Evolutionary conservation across 2,888 invertebrate species (phyloP).

Genomic region (Schizaphis graminum): DNA sequence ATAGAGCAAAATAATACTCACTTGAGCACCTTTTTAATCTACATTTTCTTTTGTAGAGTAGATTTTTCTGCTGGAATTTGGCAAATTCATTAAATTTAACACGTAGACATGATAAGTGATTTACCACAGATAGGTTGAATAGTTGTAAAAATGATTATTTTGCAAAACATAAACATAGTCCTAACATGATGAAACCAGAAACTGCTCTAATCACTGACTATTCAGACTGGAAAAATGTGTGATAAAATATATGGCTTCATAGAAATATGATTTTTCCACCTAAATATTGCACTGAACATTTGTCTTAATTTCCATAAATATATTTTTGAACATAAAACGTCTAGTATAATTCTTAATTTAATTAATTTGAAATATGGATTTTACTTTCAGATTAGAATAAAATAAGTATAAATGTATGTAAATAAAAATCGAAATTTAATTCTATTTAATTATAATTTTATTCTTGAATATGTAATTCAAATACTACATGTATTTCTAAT

Average conservation of each 20-base stretch:
- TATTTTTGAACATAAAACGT: not conserved
- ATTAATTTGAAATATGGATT: not conserved
- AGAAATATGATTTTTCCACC: conserved; percentile 90
- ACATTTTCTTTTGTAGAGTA: conserved; percentile 85
- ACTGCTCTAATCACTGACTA: conserved; percentile 75
- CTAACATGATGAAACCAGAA: conserved; percentile 79
- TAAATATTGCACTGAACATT: conserved; percentile 77
- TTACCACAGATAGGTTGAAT: conserved; percentile 91
- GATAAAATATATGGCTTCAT: conserved; percentile 76
- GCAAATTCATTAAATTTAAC: conserved; percentile 85
- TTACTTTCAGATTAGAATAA: too few relatives aligned
- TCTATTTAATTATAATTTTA: not conserved
- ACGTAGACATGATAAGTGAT: conserved; percentile 89
- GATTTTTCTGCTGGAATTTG: conserved; percentile 96
- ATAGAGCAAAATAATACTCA: too few relatives aligned
- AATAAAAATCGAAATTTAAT: not conserved
- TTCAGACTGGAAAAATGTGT: conserved; percentile 78
- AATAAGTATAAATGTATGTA: too few relatives aligned
- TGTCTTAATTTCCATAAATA: conserved; percentile 62
- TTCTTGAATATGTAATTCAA: not conserved
- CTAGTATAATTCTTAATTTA: not conserved
- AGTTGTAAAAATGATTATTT: conserved; percentile 90
- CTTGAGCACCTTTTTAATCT: conserved; percentile 67
- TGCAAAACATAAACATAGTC: conserved; percentile 88
- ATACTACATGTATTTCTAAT: not conserved